Evolutionary conservation across 2,797 vertebrate species (phyloP), one percentile per base, ranked within the genome.

Genomic region (Poecilia velifera): DNA sequence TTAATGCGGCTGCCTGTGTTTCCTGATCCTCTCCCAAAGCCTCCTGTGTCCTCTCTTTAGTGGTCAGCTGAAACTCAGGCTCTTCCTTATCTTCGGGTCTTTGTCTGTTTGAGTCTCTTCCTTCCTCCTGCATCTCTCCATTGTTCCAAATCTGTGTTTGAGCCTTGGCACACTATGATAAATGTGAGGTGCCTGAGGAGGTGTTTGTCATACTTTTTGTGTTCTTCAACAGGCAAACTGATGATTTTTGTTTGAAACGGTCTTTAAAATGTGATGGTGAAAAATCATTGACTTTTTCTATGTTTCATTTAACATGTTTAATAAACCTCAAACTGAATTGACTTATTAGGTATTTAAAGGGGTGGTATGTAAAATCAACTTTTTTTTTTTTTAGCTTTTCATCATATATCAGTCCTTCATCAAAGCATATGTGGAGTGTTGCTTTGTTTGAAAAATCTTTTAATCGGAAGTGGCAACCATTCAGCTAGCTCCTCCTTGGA

Each of bases 91-190:
- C 62, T 71, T 22, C 1, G 4, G 31, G 9, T 13, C 8, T 66
- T 25, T 66, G 51, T 73, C 46, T 43, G 73, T 59, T 45, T 53
- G n/a, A 59, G 31, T n/a, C 45, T 76, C 74, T 76, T 76, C 74
- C 57, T 64, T 64, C 57, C 57, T 64, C 47, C 34, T 13, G 68
- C 16, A 25, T 51, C 72, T 53, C 25, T 74, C 51, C 39, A 74
- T 41, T 74, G 73, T 57, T 73, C 31, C 18, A 12, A 36, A 51
- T 73, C 72, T 18, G 31, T 36, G 20, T 13, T 53, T 6, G 72
- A 73, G 18, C 28, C 68, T 9, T 28, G 41, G 41, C 41, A 71
- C n/a, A 71, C n/a, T 28, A 71, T 46, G 41, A 71, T 28, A 41
- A 71, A 28, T 71, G 25, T 45, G 25, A n/a, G 25, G 4, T 71